Conservation (phyloP, 1,140 invertebrate species). For the Apolygus lucorum region DNA sequence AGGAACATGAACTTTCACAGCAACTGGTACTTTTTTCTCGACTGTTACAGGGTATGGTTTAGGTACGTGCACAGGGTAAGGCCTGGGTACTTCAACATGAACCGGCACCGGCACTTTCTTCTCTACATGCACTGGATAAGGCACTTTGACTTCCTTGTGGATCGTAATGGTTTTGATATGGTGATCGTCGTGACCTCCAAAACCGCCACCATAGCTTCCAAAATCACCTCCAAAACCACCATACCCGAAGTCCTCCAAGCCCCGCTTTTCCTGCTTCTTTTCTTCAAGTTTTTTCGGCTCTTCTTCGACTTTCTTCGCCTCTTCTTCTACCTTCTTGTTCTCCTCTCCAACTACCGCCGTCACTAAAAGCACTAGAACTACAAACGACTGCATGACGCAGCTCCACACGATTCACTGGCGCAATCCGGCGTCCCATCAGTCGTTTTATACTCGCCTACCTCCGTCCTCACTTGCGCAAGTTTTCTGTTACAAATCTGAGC, state of each 20-base stretch:
- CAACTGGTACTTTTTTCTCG: constrained; percentile 40
- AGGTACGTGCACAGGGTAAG: constrained; percentile 69
- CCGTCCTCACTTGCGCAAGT: no score
- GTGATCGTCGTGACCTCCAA: constrained; percentile 43
- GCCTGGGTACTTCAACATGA: constrained; percentile 48
- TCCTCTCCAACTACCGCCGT: background rate
- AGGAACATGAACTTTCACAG: constrained; percentile 24
- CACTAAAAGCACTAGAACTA: background rate
- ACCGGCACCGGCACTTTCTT: constrained; percentile 40
- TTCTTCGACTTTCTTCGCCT: background rate
- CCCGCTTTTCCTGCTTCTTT: constrained; percentile 22
- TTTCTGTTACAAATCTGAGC: no score
- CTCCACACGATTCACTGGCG: background rate
- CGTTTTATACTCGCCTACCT: no score
- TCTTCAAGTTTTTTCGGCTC: constrained; percentile 12
- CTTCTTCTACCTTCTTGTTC: background rate
- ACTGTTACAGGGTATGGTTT: constrained; percentile 47
- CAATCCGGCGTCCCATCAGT: no score
- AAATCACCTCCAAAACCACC: background rate
- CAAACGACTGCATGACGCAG: background rate
- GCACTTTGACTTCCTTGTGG: constrained; percentile 46
- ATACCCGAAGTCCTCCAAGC: constrained; percentile 6
- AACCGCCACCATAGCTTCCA: constrained; percentile 29
- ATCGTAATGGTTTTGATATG: constrained; percentile 60
- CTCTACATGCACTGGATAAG: constrained; percentile 20